Conservation (phyloP, 2,888 invertebrate species). For the Diogma glabrata region DNA sequence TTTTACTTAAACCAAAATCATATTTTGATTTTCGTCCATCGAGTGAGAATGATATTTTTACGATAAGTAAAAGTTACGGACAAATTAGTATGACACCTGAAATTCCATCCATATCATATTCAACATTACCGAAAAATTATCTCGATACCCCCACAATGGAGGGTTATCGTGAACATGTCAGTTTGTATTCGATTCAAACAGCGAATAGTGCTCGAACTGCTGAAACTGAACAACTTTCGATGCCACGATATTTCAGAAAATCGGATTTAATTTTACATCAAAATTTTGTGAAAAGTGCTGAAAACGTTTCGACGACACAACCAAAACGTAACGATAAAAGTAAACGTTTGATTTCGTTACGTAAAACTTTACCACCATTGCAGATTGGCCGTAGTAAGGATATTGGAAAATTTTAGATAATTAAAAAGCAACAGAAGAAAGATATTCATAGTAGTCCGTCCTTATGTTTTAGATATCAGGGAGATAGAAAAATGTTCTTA, state of each 20-base stretch:
- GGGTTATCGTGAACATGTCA: constrained; percentile 34
- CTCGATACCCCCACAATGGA: constrained; percentile 37
- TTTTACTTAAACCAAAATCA: constrained; percentile 16
- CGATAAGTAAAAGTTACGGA: constrained; percentile 27
- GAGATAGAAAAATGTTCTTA: no score
- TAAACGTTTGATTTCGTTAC: constrained; percentile 33
- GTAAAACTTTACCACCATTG: constrained; percentile 32
- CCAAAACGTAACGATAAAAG: constrained; percentile 32
- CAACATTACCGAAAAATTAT: constrained; percentile 35
- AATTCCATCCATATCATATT: constrained; percentile 36
- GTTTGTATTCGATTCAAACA: constrained; percentile 40
- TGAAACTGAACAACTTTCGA: constrained; percentile 43
- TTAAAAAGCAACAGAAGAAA: no score
- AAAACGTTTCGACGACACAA: constrained; percentile 18
- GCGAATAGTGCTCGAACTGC: constrained; percentile 37
- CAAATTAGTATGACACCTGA: constrained; percentile 38
- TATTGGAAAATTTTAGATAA: no score
- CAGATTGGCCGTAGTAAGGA: no score
- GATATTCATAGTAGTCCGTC: no score
- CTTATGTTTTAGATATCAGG: no score
- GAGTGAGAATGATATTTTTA: constrained; percentile 35
- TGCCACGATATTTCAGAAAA: constrained; percentile 49
- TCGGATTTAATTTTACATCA: constrained; percentile 30
- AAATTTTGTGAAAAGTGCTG: constrained; percentile 22
- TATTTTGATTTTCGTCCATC: constrained; percentile 29